phyloP scores from a whole-genome alignment of 2,797 vertebrate genomes.

The Lerista edwardsae region DNA sequence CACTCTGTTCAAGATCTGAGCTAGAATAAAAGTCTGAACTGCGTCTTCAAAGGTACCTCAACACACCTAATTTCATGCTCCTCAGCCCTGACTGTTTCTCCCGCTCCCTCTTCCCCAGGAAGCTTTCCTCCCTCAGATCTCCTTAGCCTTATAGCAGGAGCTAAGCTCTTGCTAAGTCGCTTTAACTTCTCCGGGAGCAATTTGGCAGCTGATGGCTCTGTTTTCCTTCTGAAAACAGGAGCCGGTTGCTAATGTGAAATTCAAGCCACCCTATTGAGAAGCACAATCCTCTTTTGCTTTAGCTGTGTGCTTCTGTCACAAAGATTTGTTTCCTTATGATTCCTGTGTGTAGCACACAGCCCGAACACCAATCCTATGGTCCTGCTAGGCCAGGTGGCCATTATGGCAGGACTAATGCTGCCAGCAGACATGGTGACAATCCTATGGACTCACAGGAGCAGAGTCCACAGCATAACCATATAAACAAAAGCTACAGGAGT shows the following conservation, averaged over 20 bases:
- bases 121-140: not conserved
- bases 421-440: not conserved
- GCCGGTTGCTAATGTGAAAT: constrained; percentile 42
- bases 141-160: constrained; percentile 18
- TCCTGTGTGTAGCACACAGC: not conserved
- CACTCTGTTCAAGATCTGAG: not conserved
- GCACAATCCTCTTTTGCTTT: constrained; percentile 23
- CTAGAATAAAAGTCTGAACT: not conserved
- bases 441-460: not conserved
- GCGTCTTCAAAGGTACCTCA: not conserved
- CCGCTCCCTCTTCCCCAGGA: not conserved
- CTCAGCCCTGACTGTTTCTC: not conserved
- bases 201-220: constrained; percentile 49
- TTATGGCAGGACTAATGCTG: not conserved
- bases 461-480: not conserved
- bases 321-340: constrained; percentile 9
- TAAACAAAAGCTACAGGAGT: not conserved
- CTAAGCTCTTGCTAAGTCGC: constrained; percentile 25
- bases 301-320: constrained; percentile 11
- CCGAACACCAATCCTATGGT: not conserved
- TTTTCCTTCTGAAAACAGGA: constrained; percentile 45
- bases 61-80: not conserved
- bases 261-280: constrained; percentile 30
- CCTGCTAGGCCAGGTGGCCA: not conserved
- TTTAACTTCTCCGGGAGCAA: constrained; percentile 13